A percentile compares a stretch with the other conserved stretches of the same genome.
These are phyloP conservation scores for Drosophila paramelanica DNA, from an alignment of 2,888 invertebrate genomes.

Conservation along the genomic window DNA sequence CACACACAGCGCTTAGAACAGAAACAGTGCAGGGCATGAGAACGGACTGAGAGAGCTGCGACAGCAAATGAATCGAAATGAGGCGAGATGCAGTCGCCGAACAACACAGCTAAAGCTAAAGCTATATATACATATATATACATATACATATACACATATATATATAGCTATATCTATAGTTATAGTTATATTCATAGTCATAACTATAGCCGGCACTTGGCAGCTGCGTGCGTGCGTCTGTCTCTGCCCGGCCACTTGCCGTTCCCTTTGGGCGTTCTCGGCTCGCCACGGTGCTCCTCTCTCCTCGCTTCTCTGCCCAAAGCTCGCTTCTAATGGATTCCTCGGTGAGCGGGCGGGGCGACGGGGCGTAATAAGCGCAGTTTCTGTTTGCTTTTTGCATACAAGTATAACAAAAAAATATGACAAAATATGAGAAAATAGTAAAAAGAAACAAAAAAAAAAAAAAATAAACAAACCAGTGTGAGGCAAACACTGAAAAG, in stretches of 20 bases:
- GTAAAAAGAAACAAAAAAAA: constrained; percentile 16
- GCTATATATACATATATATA: constrained; percentile 20
- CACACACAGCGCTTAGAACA: constrained; percentile 26
- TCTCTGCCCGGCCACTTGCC: constrained; percentile 38
- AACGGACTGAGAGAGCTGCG: constrained; percentile 6
- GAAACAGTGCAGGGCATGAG: constrained; percentile 14
- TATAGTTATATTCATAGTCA: constrained; percentile 25
- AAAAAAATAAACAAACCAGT: neutral
- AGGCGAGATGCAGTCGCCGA: constrained; percentile 60
- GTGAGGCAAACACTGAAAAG: constrained; percentile 18
- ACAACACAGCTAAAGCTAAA: constrained; percentile 20
- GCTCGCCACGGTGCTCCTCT: neutral
- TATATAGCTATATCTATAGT: constrained; percentile 31
- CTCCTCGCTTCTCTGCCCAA: constrained; percentile 20
- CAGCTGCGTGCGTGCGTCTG: constrained; percentile 46
- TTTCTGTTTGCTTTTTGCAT: constrained; percentile 63
- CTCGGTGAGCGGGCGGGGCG: constrained; percentile 20
- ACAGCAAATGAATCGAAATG: constrained; percentile 58
- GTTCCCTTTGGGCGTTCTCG: constrained; percentile 16
- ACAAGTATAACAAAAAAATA: constrained; percentile 33
- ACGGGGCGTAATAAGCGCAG: constrained; percentile 72
- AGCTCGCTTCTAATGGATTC: constrained; percentile 67
- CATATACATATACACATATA: neutral
- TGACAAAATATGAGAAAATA: constrained; percentile 42
- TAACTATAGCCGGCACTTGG: constrained; percentile 54